Conservation (phyloP, 2,888 invertebrate genomes). For the Caenorhabditis sp. region DNA sequence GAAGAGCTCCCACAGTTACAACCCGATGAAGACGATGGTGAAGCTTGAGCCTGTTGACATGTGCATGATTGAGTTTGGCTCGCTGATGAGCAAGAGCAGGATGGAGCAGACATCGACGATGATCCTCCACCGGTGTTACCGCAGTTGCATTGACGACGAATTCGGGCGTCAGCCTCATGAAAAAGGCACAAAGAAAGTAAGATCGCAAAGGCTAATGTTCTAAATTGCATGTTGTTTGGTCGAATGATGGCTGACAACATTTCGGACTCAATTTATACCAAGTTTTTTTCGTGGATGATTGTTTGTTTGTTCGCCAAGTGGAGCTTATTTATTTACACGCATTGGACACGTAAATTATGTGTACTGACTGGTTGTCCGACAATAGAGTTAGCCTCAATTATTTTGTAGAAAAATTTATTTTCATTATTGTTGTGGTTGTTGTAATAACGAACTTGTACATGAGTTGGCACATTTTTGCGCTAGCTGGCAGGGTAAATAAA, state of each 20-base stretch:
- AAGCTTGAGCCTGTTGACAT: background rate
- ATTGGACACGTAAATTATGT: background rate
- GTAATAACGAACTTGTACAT: background rate
- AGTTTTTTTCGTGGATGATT: background rate
- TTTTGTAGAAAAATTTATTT: background rate
- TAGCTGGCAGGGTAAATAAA: too few species aligned
- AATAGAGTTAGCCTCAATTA: background rate
- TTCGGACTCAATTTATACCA: background rate
- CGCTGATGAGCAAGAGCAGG: background rate
- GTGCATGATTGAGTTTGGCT: background rate
- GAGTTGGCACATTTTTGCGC: too few species aligned
- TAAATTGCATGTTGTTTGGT: background rate
- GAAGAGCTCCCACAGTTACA: conserved; percentile 20
- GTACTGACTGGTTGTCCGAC: background rate
- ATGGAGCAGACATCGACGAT: background rate
- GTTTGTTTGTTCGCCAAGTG: background rate
- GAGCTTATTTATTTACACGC: background rate
- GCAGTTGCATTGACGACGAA: background rate
- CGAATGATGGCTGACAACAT: background rate
- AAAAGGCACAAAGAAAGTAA: background rate
- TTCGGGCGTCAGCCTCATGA: background rate
- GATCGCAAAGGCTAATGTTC: background rate
- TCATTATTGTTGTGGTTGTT: too few species aligned
- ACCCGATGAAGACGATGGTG: conserved; percentile 5
- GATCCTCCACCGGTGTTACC: background rate